phyloP scores from a whole-genome alignment of 2,888 invertebrate genomes.

The Diplolepis rosae region DNA sequence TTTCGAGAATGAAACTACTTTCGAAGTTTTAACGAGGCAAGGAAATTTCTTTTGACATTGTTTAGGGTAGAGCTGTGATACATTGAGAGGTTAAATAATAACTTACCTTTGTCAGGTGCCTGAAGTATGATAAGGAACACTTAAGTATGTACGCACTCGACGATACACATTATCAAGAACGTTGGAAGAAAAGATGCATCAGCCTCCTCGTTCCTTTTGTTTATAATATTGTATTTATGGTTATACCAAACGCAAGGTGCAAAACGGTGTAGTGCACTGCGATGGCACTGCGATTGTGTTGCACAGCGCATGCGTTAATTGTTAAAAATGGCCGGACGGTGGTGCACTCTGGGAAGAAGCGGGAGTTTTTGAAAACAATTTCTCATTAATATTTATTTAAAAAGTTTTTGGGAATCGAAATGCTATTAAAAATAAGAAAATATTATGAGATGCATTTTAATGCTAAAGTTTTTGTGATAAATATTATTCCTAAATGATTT shows the following conservation, averaged over 20 bases:
- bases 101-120: slow-evolving; percentile 37
- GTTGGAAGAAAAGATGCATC: slow-evolving; percentile 51
- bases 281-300: neutral
- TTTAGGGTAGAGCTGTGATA: neutral
- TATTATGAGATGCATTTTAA: too few relatives aligned
- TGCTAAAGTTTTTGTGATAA: too few relatives aligned
- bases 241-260: slow-evolving; percentile 45
- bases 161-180: slow-evolving; percentile 52
- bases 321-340: neutral
- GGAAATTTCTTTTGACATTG: neutral
- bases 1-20: neutral
- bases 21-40: neutral
- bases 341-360: neutral
- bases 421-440: too few relatives aligned
- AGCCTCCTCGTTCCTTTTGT: slow-evolving; percentile 54
- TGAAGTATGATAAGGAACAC: slow-evolving; percentile 50
- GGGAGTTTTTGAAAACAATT: too few relatives aligned
- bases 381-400: too few relatives aligned
- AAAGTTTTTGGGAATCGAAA: too few relatives aligned
- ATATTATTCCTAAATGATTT: too few relatives aligned
- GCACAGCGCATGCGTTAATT: neutral
- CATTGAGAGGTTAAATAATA: slow-evolving; percentile 18
- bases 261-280: slow-evolving; percentile 30
- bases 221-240: slow-evolving; percentile 61
- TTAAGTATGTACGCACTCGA: slow-evolving; percentile 50